A percentile compares a stretch with the other conserved stretches of the same genome.
phyloP scores from a whole-genome alignment of 2,888 invertebrate species.

The Lumbricus terrestris region DNA sequence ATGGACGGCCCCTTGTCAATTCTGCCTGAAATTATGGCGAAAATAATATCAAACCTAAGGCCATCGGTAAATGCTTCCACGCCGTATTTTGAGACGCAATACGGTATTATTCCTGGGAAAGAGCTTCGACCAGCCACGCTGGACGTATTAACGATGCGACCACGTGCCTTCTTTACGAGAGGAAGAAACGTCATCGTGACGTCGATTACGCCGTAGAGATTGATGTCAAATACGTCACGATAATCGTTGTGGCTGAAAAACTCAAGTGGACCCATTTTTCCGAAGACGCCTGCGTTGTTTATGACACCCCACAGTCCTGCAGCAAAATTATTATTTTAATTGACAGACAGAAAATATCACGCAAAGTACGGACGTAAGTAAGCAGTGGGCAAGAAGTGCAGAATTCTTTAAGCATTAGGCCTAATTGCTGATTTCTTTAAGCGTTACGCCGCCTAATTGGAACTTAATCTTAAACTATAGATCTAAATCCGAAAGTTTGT shows the following conservation, averaged over 20 bases:
- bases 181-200: constrained; percentile 12
- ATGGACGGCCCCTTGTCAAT: no score
- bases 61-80: constrained; percentile 20
- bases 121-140: constrained; percentile 11
- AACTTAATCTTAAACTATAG: no score
- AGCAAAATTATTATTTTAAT: no score
- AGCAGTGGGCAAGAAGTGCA: no score
- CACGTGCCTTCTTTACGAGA: constrained; percentile 28
- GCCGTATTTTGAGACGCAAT: constrained; percentile 9
- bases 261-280: neutral
- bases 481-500: no score
- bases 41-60: constrained; percentile 19
- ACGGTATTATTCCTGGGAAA: neutral
- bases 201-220: neutral
- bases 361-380: no score
- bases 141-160: constrained; percentile 21
- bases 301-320: no score
- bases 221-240: neutral
- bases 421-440: no score
- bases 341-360: no score
- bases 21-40: no score
- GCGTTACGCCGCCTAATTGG: no score
- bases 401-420: no score
- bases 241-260: neutral
- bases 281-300: constrained; percentile 47